Evolutionary conservation across 2,888 invertebrate species (phyloP), one percentile per base, ranked within the genome.

Genomic region (Drosophila diplacantha): DNA sequence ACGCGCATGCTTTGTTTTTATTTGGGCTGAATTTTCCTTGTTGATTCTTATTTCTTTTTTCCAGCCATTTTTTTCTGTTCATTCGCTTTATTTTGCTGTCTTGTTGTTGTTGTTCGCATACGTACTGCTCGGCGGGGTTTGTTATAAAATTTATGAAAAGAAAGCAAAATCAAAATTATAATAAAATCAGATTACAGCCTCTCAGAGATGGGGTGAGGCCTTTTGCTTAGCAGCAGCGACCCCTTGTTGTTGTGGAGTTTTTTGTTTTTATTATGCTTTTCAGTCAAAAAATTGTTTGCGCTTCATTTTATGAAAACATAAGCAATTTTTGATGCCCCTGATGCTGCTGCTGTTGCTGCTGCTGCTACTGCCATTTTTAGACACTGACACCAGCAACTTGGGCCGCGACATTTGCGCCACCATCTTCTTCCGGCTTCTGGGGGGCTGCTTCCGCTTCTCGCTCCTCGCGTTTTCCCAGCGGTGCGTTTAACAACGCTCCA

Each of bases 101-200:
- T 63, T 54, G 41, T 24, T 41, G 24, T 24, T 41, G n/a, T 41
- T 61, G 52, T 76, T 58, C 53, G 52, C 56, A 55, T 35, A 49
- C 49, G 50, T 4, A 39, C 39, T 39, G n/a, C 22, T 22, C 24
- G 24, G 3, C 39, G 47, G 75, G 66, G 81, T 72, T 84, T 84
- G 73, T 84, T 80, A 81, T 84, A 83, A 83, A 84, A 84, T 80
- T 84, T 80, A 84, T 80, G 80, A 80, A 84, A 80, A 84, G 83
- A 84, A 81, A 81, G 85, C 85, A 75, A 84, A 80, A 80, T 79
- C 84, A 80, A 80, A 84, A 80, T 83, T 81, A 80, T 84, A 79
- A 84, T 84, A 81, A 79, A 79, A 79, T 80, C 85, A 73, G 79
- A 80, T 80, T 84, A 84, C 81, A 81, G 83, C 75, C 77, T 57